Evolutionary conservation across 2,797 vertebrate species (phyloP), one percentile per base, ranked within the genome.

Genomic region (Siniperca obscura): DNA sequence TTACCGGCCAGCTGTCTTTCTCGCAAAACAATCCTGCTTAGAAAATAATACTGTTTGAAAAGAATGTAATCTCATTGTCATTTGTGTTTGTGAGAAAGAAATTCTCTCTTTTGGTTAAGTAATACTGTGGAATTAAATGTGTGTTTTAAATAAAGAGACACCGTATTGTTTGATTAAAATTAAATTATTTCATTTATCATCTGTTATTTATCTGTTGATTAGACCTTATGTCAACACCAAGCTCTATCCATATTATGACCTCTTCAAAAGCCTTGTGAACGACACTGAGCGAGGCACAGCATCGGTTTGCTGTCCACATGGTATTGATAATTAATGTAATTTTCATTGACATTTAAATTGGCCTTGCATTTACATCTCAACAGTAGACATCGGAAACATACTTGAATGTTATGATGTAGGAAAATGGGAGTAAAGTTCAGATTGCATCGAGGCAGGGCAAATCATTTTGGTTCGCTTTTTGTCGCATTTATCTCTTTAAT

Each of bases 11-110:
- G 67, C 55, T 62, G 60, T 70, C 36, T 69, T 30, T 80, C 59
- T 66, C 17, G 3, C 40, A 71, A 12, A 42, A 70, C 34, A 62
- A 50, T 21, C 34, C 16, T 30, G 34, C 61, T 64, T 34, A 53
- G 13, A 40, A 84, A 74, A 67, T 57, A 77, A 66, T 22, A 52
- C 19, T 62, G 42, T 72, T 53, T 2, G 62, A 71, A 68, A 38
- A 80, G 34, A 76, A 70, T 36, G 12, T 53, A 65, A 73, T 66
- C 25, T 17, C 11, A 50, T 2, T 44, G 36, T 25, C n/a, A 64
- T 53, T 36, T 76, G 9, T 73, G 69, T 71, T 71, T 62, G 67
- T 61, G 48, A 55, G 21, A 70, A 67, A 46, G 21, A 42, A 64
- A 78, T 59, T 30, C 30, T 30, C 34, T 72, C 11, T 59, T 62